phyloP scores from a whole-genome alignment of 2,888 invertebrate genomes.

The Prionchulus punctatus region DNA sequence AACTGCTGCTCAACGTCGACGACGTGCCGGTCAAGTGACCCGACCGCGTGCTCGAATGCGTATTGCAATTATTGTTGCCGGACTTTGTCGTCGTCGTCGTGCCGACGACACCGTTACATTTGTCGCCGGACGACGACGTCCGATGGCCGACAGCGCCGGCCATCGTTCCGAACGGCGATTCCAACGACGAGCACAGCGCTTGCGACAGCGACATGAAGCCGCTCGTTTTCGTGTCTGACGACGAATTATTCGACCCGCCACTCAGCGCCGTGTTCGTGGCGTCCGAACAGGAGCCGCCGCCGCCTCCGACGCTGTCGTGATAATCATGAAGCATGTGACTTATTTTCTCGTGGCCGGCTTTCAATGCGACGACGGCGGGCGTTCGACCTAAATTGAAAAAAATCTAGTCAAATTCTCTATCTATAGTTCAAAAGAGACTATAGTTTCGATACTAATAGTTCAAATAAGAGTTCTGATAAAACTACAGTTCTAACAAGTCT shows the following conservation, averaged over 20 bases:
- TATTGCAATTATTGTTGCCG: constrained; percentile 4
- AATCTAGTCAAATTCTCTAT: no score
- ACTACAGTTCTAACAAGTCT: no score
- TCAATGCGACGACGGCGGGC: constrained; percentile 64
- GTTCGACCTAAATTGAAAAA: constrained; percentile 17
- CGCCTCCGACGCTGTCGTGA: neutral
- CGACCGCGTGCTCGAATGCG: constrained; percentile 10
- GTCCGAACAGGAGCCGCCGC: neutral
- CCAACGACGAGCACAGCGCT: neutral
- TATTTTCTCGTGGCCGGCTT: constrained; percentile 72
- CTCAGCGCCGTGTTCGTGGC: constrained; percentile 7
- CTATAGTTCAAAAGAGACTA: no score
- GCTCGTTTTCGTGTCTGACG: constrained; percentile 25
- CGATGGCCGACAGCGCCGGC: neutral
- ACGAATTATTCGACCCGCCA: constrained; percentile 23
- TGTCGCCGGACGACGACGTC: constrained; percentile 3
- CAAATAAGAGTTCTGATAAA: no score
- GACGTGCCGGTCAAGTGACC: neutral
- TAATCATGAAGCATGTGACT: constrained; percentile 25
- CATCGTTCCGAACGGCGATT: neutral
- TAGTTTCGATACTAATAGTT: no score
- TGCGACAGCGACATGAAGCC: constrained; percentile 18
- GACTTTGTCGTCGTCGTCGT: neutral
- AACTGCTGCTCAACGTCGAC: constrained; percentile 16
- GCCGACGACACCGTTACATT: neutral